Percentiles rank a stretch among this genome's conserved stretches.
Conservation (phyloP, 2,888 invertebrate species). For the Drosophila heteroneura region DNA sequence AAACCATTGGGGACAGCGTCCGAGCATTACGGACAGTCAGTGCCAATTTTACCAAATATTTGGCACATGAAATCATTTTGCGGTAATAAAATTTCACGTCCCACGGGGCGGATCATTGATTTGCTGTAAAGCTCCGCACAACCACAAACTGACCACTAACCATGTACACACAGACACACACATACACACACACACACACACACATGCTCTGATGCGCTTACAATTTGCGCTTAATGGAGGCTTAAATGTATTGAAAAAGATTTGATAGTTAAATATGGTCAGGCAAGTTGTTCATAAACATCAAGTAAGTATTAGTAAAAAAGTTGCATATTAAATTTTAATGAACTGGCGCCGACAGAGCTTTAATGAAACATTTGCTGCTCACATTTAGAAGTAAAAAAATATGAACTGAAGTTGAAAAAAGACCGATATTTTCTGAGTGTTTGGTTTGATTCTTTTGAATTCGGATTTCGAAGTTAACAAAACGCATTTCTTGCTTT, state of each 20-base stretch:
- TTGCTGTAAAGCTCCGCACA: constrained; percentile 67
- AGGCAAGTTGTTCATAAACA: constrained; percentile 26
- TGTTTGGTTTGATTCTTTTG: neutral
- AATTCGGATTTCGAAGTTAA: neutral
- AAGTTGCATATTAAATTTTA: constrained; percentile 19
- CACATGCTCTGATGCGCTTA: neutral
- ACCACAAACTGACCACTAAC: constrained; percentile 49
- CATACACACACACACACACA: neutral
- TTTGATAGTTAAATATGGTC: constrained; percentile 17
- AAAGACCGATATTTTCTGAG: accelerated
- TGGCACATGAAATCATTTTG: constrained; percentile 80
- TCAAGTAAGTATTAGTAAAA: constrained; percentile 5
- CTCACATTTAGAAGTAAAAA: neutral
- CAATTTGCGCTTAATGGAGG: constrained; percentile 46
- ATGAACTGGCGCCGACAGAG: neutral
- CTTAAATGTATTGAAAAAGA: constrained; percentile 33
- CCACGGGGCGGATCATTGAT: constrained; percentile 66
- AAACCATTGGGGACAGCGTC: constrained; percentile 54
- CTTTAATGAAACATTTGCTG: neutral
- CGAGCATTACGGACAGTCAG: constrained; percentile 39
- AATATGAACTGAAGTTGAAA: neutral
- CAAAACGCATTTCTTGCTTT: neutral
- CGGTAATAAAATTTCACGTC: constrained; percentile 72
- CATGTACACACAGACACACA: neutral
- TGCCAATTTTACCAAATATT: constrained; percentile 73